Conservation (phyloP, 2,113 vertebrate species). For the Aramus guarauna region DNA sequence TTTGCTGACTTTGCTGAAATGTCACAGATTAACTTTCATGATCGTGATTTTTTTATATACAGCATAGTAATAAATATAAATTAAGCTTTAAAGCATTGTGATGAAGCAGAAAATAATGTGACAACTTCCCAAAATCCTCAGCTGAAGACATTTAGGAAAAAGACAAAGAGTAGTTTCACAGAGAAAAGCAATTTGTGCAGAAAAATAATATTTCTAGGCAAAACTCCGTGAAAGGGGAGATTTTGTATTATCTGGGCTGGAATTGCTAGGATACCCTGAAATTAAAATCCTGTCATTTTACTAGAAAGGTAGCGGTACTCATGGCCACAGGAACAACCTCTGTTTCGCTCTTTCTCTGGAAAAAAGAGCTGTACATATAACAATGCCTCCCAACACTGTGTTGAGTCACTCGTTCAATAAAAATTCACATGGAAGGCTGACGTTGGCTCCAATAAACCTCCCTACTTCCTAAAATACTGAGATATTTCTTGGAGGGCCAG, state of each 20-base stretch:
- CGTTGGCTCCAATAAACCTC: not conserved
- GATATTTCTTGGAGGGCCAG: not conserved
- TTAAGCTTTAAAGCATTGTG: not conserved
- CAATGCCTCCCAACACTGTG: not conserved
- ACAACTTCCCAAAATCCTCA: not conserved
- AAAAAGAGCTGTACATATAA: not conserved
- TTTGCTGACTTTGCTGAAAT: conserved; percentile 19
- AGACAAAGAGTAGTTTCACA: not conserved
- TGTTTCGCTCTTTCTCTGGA: not conserved
- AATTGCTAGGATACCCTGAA: not conserved
- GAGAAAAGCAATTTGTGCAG: not conserved
- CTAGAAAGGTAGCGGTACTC: not conserved
- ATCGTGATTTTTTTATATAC: not conserved
- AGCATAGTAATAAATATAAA: not conserved
- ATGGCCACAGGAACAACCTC: not conserved
- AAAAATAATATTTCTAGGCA: not conserved
- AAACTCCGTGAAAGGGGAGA: not conserved
- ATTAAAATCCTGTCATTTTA: not conserved
- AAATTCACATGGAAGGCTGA: not conserved
- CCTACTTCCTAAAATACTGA: not conserved
- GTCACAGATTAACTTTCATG: not conserved
- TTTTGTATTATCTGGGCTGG: not conserved
- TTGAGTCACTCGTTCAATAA: not conserved
- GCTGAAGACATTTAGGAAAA: not conserved
- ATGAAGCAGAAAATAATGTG: not conserved